Conservation (phyloP, 2,797 vertebrate species). For the Halcyon badia region DNA sequence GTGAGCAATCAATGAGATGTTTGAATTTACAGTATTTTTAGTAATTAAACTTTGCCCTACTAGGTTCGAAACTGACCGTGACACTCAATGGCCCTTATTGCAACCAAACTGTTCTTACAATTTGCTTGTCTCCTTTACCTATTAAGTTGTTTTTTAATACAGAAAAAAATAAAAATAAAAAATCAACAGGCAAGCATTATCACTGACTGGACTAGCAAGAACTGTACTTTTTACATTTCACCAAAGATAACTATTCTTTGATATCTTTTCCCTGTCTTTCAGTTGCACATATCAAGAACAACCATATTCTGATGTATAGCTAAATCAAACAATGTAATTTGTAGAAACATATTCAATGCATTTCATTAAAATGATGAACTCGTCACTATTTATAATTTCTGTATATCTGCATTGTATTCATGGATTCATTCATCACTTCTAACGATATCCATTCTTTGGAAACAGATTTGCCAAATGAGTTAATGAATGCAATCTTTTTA, state of each 20-base stretch:
- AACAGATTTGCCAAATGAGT: not conserved
- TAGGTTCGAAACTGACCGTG: not conserved
- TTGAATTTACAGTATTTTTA: not conserved
- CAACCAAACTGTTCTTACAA: not conserved
- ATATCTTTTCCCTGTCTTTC: not conserved
- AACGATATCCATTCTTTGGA: not conserved
- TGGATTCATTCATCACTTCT: not conserved
- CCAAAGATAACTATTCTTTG: not conserved
- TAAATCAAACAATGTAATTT: not conserved
- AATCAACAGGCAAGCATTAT: not conserved
- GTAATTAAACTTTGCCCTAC: not conserved
- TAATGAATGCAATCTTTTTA: not conserved
- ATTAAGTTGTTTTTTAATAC: not conserved
- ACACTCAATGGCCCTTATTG: not conserved
- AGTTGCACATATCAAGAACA: not conserved
- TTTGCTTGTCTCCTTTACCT: not conserved
- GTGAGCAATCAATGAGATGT: not conserved
- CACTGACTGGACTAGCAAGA: not conserved
- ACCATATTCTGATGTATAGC: not conserved
- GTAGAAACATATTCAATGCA: not conserved
- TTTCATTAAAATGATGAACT: not conserved
- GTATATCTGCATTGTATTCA: not conserved
- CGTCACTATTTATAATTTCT: not conserved
- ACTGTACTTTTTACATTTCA: not conserved
- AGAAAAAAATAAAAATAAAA: not conserved